phyloP scores from a whole-genome alignment of 2,888 invertebrate species.

The Psylliodes chrysocephalus region DNA sequence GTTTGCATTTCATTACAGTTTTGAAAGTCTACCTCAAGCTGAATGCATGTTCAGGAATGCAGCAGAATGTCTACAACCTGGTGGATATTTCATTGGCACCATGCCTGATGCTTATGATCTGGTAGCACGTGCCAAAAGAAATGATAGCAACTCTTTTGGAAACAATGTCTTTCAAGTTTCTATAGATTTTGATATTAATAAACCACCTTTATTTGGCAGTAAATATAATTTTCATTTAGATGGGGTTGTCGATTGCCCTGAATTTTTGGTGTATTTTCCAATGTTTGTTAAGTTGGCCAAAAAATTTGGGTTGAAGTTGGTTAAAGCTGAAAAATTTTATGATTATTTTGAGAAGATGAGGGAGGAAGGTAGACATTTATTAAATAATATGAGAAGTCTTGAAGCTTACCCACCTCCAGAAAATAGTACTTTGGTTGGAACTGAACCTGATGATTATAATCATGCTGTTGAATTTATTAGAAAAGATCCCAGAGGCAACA shows the following conservation, averaged over 20 bases:
- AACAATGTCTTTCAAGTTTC: slow-evolving; percentile 83
- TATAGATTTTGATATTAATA: slow-evolving; percentile 73
- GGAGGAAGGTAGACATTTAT: slow-evolving; percentile 68
- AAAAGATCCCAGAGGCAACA: slow-evolving; percentile 57
- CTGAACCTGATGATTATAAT: slow-evolving; percentile 74
- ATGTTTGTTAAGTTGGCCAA: slow-evolving; percentile 78
- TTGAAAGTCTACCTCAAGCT: slow-evolving; percentile 89
- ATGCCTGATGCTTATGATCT: slow-evolving; percentile 95
- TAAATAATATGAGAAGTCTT: slow-evolving; percentile 82
- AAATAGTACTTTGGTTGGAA: slow-evolving; percentile 68
- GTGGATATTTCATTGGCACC: slow-evolving; percentile 96
- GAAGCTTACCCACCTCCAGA: slow-evolving; percentile 81
- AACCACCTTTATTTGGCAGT: slow-evolving; percentile 90
- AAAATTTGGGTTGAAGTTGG: slow-evolving; percentile 77
- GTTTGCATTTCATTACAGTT: slow-evolving; percentile 98
- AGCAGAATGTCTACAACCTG: slow-evolving; percentile 86
- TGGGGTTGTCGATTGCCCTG: slow-evolving; percentile 97
- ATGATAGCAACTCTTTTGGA: slow-evolving; percentile 73
- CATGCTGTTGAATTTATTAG: slow-evolving; percentile 75
- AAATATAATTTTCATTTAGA: slow-evolving; percentile 96
- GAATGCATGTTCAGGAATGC: slow-evolving; percentile 93
- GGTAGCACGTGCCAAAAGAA: slow-evolving; percentile 76
- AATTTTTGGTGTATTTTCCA: slow-evolving; percentile 96
- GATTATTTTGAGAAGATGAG: slow-evolving; percentile 79
- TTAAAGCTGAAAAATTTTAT: slow-evolving; percentile 78